Base-by-base conservation (phyloP, 2,888 invertebrate genomes). In the Alloscopus bannaensis region DNA sequence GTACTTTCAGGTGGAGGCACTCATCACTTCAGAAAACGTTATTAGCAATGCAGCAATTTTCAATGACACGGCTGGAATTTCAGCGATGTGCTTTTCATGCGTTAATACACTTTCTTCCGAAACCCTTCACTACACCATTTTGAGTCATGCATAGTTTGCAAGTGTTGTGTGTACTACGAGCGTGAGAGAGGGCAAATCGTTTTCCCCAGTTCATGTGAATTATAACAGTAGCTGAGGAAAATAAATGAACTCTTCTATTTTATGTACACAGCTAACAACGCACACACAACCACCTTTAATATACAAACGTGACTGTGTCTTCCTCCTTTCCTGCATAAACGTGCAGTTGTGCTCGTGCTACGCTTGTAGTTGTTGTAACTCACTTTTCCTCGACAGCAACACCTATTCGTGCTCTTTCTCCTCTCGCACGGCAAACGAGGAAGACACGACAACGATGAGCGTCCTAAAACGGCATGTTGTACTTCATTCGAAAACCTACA, bases 221-320 rank as follows among this genome's bases (percentile, higher is more conserved):
- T 75, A 75, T 75, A 75, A 75, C 68, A 45, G 29, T 24, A 42
- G 40, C 45, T 29, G 22, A 31, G 50, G 28, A 50, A 60, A 59
- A 59, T 75, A 75, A 75, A 75, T 75, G 75, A 68, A 75, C 75
- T 75, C 75, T 75, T 36, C 57, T 57, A 52, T 36, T 66, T 72
- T 72, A 64, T 72, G 60, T 60, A 57, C 50, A 71, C 71, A 71
- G 40, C 13, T 45, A 45, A 45, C 45, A 6, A 36, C 13, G 13
- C 6, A 13, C 45, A 60, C 1, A 24, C 60, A 36, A 31, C 18
- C 40, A 40, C 29, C 50, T 62, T 45, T 31, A 31, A 36, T 57
- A 22, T 20, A 11, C 52, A 52, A 11, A 52, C 52, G 11, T 24
- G 11, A 4, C n/a, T 47, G 47, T n/a, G 6, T 47, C 11, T 20